Base-by-base conservation (phyloP, 2,113 vertebrate species). In the Clarias macrocephalus region DNA sequence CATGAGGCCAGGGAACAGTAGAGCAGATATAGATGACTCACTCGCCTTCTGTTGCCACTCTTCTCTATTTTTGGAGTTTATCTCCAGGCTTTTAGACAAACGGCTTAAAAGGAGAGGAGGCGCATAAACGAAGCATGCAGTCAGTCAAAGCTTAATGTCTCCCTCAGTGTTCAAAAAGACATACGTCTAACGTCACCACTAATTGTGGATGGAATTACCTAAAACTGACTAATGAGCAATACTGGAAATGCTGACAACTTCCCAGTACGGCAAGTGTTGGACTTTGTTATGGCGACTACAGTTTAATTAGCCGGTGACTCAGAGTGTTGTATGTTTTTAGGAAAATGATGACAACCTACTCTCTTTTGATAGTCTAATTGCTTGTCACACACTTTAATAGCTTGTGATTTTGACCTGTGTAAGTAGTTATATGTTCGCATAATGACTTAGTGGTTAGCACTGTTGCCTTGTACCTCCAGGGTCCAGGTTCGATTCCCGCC, bases 21-120 rank as follows among this genome's bases (percentile, higher is more conserved):
- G 68, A 86, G 86, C 87, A 91, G 85, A 90, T 92, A 10, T 28
- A 42, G 90, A 91, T 94, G 93, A 94, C 89, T 93, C 92, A 94
- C 86, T 86, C 91, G 37, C 86, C 81, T 84, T 88, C 83, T 89
- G 85, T 87, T 77, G 70, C 68, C 84, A 86, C 88, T 85, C 80
- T 82, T 77, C 89, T 92, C 92, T 94, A 93, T 94, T 92, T 93
- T 93, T 93, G 91, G 93, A 90, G 23, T 90, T 91, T 90, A 91
- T 93, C 92, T 93, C 87, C 1, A 75, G 91, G 92, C 91, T 91
- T 90, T 91, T 85, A 90, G 87, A 87, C 85, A 88, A 92, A 91
- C 84, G 84, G 89, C 86, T 76, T 88, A 91, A 86, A 87, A 73
- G 62, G 70, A 86, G 85, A 85, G 81, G 21, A 65, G 77, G 82